Evolutionary conservation across 2,888 invertebrate genomes (phyloP).

Genomic region (Orchesella flavescens): DNA sequence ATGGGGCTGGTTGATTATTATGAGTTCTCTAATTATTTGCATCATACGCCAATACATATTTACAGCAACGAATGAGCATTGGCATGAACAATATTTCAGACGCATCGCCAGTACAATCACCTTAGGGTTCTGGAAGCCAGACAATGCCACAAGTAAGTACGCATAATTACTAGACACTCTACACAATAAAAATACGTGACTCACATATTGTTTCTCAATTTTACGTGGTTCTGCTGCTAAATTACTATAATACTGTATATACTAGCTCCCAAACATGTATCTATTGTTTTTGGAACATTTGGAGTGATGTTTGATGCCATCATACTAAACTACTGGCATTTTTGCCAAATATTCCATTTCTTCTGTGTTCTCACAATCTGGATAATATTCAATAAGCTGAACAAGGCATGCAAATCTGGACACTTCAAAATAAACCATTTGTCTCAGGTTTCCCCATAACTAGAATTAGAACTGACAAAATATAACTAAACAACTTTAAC

Average conservation of each 20-base stretch:
- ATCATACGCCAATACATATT: slow-evolving; percentile 29
- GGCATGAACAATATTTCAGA: not conserved
- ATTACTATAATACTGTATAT: not conserved
- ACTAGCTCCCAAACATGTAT: not conserved
- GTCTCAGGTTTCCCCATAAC: slow-evolving; percentile 32
- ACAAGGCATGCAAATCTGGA: slow-evolving; percentile 5
- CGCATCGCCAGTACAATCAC: not conserved
- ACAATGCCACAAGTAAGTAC: slow-evolving; percentile 24
- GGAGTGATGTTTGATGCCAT: not conserved
- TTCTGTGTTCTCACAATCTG: slow-evolving; percentile 36
- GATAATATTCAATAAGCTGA: slow-evolving; percentile 38
- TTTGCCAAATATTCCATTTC: slow-evolving; percentile 34
- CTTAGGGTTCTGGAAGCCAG: slow-evolving; percentile 27
- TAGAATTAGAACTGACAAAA: too few species aligned
- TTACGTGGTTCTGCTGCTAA: too few species aligned
- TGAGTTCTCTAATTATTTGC: not conserved
- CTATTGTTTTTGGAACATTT: not conserved
- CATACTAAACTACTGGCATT: too few species aligned
- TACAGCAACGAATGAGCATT: not conserved
- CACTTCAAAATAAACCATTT: slow-evolving; percentile 22
- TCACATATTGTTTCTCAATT: too few species aligned
- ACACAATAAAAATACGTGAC: not conserved
- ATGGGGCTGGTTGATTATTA: slow-evolving; percentile 10
- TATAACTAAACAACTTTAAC: not conserved
- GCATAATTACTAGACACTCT: not conserved